phyloP scores from a whole-genome alignment of 2,113 vertebrate species.

The Falco punctatus region DNA sequence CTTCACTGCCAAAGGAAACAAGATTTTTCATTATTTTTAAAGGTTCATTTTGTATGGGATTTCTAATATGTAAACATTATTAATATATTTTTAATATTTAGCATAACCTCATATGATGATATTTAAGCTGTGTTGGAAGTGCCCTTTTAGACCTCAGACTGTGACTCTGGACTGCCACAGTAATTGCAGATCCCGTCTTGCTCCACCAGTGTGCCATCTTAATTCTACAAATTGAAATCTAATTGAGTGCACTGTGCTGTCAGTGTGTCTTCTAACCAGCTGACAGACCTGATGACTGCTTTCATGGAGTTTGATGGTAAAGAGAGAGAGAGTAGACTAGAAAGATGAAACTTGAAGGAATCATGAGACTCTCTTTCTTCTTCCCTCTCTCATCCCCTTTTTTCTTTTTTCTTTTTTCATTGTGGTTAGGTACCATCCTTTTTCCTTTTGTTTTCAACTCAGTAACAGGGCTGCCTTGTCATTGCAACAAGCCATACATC shows the following conservation, averaged over 20 bases:
- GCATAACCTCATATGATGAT: not conserved
- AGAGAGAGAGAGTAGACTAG: not conserved
- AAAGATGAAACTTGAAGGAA: slow-evolving; percentile 5
- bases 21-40: not conserved
- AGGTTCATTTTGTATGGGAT: not conserved
- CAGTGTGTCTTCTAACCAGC: not conserved
- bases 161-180: not conserved
- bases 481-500: not conserved
- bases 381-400: not conserved
- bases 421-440: not conserved
- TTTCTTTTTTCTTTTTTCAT: not conserved
- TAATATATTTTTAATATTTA: not conserved
- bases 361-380: not conserved
- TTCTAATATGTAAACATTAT: not conserved
- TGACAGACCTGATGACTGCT: not conserved
- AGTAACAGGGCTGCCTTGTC: not conserved
- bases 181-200: not conserved
- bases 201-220: not conserved
- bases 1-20: not conserved
- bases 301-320: not conserved
- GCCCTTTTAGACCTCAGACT: not conserved
- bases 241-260: not conserved
- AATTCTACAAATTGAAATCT: not conserved
- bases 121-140: not conserved
- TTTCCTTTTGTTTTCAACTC: not conserved